Conservation (phyloP, 2,888 invertebrate genomes). For the Chymomyza fuscimana region DNA sequence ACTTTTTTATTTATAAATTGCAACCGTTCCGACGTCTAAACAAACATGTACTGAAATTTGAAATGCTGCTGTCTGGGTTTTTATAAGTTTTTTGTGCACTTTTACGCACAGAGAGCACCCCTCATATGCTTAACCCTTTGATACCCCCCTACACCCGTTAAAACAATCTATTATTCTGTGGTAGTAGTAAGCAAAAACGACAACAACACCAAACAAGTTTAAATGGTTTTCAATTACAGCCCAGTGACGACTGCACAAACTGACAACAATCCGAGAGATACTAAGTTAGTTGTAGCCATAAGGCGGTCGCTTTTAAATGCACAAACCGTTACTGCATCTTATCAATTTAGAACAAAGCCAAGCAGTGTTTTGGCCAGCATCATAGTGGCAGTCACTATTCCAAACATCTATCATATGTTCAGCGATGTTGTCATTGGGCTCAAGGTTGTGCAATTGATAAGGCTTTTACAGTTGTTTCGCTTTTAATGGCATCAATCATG, state of each 20-base stretch:
- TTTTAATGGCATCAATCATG: slow-evolving; percentile 33
- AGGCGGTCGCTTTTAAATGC: slow-evolving; percentile 46
- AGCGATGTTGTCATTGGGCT: slow-evolving; percentile 37
- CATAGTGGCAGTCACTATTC: slow-evolving; percentile 17
- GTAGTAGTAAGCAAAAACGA: slow-evolving; percentile 12
- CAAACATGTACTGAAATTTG: slow-evolving; percentile 66
- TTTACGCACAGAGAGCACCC: slow-evolving; percentile 1
- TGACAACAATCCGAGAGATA: background rate
- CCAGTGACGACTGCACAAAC: background rate
- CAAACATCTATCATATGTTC: slow-evolving; percentile 9
- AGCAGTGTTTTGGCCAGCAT: slow-evolving; percentile 31
- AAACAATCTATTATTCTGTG: slow-evolving; percentile 1
- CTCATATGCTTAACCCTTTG: background rate
- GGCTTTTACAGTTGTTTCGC: background rate
- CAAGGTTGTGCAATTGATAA: slow-evolving; percentile 46
- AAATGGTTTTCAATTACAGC: slow-evolving; percentile 70
- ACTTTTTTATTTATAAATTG: background rate
- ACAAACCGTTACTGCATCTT: slow-evolving; percentile 21
- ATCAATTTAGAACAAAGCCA: slow-evolving; percentile 46
- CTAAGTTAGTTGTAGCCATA: slow-evolving; percentile 26
- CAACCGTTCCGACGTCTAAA: slow-evolving; percentile 57
- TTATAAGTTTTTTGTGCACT: slow-evolving; percentile 56
- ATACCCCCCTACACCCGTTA: too few species aligned
- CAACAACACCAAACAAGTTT: slow-evolving; percentile 10
- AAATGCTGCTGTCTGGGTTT: slow-evolving; percentile 54